Evolutionary conservation across 2,113 vertebrate genomes (phyloP).

Genomic region (Cochlearius cochlearius): DNA sequence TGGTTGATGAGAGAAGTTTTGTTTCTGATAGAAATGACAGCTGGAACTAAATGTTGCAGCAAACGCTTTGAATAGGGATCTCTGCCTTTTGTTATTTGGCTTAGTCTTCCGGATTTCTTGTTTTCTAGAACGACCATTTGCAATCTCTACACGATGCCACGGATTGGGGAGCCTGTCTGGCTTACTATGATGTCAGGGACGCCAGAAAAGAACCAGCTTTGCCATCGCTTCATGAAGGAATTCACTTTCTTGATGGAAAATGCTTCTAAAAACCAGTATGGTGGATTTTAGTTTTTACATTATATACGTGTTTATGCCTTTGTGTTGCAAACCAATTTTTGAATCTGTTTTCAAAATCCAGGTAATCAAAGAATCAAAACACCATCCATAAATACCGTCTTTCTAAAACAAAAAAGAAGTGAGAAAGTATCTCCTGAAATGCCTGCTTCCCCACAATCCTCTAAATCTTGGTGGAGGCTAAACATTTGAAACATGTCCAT

Average conservation of each 20-base stretch:
- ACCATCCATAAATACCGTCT: background rate
- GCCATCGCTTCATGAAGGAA: constrained; percentile 95
- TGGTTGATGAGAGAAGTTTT: background rate
- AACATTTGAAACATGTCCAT: background rate
- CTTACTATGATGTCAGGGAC: constrained; percentile 96
- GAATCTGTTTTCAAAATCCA: background rate
- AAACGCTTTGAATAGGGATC: background rate
- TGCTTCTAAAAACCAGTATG: constrained; percentile 96
- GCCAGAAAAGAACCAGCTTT: constrained; percentile 94
- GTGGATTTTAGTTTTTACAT: background rate
- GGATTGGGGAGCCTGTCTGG: constrained; percentile 96
- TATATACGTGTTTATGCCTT: background rate
- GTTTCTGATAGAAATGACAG: background rate
- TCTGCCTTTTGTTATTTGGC: background rate
- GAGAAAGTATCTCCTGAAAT: background rate
- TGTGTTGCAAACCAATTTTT: background rate
- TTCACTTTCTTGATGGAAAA: constrained; percentile 94
- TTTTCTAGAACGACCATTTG: constrained; percentile 89
- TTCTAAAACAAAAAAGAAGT: background rate
- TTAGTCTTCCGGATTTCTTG: background rate
- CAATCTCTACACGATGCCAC: constrained; percentile 97
- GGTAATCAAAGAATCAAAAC: background rate
- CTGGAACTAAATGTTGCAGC: background rate
- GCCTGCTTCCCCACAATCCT: background rate
- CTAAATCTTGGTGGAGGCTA: background rate